Evolutionary conservation across 2,113 vertebrate genomes (phyloP).

Genomic region (Heloderma charlesbogerti): DNA sequence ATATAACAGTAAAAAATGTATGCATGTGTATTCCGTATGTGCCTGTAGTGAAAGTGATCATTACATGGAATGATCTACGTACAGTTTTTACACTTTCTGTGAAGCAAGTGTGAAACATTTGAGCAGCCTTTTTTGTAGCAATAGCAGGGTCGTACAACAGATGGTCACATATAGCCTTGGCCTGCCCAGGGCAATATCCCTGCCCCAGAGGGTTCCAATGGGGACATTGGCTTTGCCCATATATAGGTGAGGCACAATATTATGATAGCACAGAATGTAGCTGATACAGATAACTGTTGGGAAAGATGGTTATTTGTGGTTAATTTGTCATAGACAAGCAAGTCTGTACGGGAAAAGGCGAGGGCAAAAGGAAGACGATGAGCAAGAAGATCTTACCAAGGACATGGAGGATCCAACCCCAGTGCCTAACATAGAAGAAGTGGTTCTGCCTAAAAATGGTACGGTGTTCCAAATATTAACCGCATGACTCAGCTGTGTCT

Average conservation of each 20-base stretch:
- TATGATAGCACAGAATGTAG: too few relatives aligned
- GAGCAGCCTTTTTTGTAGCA: neutral
- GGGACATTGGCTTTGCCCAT: neutral
- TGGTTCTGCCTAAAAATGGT: slow-evolving; percentile 94
- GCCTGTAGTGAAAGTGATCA: neutral
- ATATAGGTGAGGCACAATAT: too few relatives aligned
- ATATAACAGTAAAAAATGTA: neutral
- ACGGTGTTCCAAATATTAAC: neutral
- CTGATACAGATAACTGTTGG: too few relatives aligned
- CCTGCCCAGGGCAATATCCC: too few relatives aligned
- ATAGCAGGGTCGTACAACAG: neutral
- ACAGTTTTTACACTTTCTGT: neutral
- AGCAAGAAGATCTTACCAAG: slow-evolving; percentile 95
- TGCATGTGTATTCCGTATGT: neutral
- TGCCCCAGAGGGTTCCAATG: neutral
- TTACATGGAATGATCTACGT: neutral
- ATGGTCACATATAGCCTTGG: neutral
- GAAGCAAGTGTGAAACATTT: neutral
- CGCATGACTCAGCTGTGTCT: neutral
- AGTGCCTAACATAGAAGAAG: slow-evolving; percentile 95
- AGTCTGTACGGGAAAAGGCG: slow-evolving; percentile 89
- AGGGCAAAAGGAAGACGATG: slow-evolving; percentile 94
- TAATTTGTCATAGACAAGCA: slow-evolving; percentile 82
- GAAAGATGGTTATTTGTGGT: neutral
- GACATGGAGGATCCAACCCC: slow-evolving; percentile 97